A percentile compares a stretch with the other conserved stretches of the same genome.
Conservation (phyloP, 2,113 vertebrate genomes). For the Melanostigma gelatinosum region DNA sequence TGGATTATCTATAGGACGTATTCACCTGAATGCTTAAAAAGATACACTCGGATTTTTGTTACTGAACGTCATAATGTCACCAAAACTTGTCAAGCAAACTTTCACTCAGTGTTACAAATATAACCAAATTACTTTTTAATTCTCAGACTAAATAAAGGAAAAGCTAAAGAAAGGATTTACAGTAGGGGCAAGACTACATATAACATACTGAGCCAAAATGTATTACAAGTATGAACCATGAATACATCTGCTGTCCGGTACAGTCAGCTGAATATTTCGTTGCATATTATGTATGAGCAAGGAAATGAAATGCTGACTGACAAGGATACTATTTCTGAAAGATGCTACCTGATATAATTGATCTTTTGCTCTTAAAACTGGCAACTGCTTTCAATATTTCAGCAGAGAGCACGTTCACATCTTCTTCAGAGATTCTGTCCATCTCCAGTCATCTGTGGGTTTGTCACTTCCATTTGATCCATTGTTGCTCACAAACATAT, state of each 20-base stretch:
- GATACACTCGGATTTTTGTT: background rate
- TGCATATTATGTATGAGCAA: background rate
- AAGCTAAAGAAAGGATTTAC: background rate
- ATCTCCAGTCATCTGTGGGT: background rate
- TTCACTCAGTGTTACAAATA: background rate
- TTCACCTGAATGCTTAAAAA: background rate
- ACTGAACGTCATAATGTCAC: background rate
- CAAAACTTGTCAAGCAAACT: background rate
- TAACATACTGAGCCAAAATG: constrained; percentile 23
- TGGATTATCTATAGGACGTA: background rate
- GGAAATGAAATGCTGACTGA: background rate
- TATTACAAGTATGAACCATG: constrained; percentile 36
- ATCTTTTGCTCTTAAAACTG: no score
- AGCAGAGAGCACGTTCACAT: background rate
- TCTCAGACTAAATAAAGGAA: background rate
- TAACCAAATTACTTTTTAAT: background rate
- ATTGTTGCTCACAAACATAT: background rate
- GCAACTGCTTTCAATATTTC: background rate
- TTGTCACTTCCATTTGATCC: background rate
- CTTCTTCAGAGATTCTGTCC: background rate
- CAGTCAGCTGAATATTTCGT: constrained; percentile 30
- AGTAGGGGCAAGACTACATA: background rate
- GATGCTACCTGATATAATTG: background rate
- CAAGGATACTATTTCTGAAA: constrained; percentile 8
- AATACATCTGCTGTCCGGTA: constrained; percentile 32